A percentile compares a stretch with the other conserved stretches of the same genome.
Conservation (phyloP, 2,888 invertebrate genomes). For the Troilus luridus region DNA sequence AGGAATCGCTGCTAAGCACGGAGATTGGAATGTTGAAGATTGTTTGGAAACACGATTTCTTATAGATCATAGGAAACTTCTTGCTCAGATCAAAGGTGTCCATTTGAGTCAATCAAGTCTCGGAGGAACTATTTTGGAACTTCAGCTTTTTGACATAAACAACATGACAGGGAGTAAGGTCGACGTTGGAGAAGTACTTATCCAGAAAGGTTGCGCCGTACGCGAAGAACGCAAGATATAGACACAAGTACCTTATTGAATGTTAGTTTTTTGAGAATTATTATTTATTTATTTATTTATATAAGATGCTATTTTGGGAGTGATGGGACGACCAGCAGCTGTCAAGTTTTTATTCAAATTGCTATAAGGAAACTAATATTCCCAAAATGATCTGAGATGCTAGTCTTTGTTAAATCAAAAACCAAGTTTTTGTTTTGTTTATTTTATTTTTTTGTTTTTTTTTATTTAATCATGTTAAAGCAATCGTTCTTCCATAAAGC, state of each 20-base stretch:
- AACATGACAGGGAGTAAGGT: not conserved
- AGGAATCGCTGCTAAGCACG: conserved; percentile 44
- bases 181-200: not conserved
- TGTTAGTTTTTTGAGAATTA: not conserved
- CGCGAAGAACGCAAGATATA: not conserved
- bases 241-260: not conserved
- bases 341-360: not conserved
- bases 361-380: not conserved
- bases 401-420: conserved; percentile 47
- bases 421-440: not conserved
- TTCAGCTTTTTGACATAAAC: conserved; percentile 2
- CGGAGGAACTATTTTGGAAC: conserved; percentile 41
- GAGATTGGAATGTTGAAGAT: conserved; percentile 51
- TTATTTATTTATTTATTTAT: conserved; percentile 42
- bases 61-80: conserved; percentile 38
- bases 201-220: not conserved
- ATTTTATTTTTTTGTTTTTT: not conserved
- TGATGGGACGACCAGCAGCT: not conserved
- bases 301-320: not conserved
- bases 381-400: conserved; percentile 30
- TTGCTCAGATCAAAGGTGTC: conserved; percentile 45
- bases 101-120: not conserved
- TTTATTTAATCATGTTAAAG: not conserved
- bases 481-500: not conserved
- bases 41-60: conserved; percentile 1